These are phyloP conservation scores for Dysmachus trigonus DNA, from an alignment of 2,888 invertebrate genomes.

Conservation along the genomic window DNA sequence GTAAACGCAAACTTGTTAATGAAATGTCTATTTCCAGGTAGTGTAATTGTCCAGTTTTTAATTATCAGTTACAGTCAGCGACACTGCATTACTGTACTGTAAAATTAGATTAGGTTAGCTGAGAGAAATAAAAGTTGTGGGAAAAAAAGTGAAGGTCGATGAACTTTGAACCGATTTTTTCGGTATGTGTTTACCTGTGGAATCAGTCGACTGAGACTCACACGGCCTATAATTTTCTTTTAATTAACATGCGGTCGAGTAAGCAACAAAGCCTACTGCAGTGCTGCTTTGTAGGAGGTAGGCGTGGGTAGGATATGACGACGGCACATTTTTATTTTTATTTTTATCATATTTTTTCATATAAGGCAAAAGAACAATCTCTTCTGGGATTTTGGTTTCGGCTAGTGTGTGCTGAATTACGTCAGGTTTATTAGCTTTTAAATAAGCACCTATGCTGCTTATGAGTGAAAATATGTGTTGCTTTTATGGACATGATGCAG, in stretches of 20 bases:
- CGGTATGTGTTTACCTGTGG: constrained; percentile 15
- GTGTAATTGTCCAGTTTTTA: not conserved
- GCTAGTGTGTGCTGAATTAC: not conserved
- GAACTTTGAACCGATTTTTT: constrained; percentile 17
- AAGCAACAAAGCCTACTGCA: not conserved
- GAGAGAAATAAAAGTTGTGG: not conserved
- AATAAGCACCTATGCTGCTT: not conserved
- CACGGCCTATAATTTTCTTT: not conserved
- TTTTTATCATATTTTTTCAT: not conserved
- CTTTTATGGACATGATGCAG: not conserved
- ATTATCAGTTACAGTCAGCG: not conserved
- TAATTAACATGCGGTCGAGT: constrained; percentile 35
- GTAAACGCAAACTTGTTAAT: not conserved
- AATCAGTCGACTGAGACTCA: constrained; percentile 24
- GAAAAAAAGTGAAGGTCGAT: constrained; percentile 23
- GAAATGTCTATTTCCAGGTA: not conserved
- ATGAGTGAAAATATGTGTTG: not conserved
- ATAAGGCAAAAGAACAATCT: not conserved
- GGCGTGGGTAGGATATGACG: too few relatives aligned
- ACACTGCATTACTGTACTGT: not conserved
- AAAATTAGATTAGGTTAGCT: constrained; percentile 4
- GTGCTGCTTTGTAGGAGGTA: constrained; percentile 2
- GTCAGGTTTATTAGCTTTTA: not conserved
- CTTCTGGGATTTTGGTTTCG: not conserved
- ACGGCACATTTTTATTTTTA: not conserved